These are phyloP conservation scores for Notechis scutatus DNA, from an alignment of 2,113 vertebrate genomes.

Conservation along the genomic window DNA sequence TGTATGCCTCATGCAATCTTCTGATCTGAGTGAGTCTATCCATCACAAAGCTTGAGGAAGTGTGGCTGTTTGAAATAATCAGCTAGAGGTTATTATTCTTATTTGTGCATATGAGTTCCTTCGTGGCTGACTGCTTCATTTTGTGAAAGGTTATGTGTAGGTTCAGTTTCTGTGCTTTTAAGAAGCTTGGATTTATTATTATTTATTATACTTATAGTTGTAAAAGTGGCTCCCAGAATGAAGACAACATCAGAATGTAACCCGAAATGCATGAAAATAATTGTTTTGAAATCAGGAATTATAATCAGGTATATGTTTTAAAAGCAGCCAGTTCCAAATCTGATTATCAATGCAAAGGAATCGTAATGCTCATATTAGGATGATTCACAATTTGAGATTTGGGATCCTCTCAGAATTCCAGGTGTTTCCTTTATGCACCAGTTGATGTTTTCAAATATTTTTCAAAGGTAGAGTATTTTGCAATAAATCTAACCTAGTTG, in stretches of 20 bases:
- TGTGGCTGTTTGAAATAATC: background rate
- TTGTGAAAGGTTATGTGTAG: background rate
- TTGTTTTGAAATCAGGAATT: background rate
- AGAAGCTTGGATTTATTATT: background rate
- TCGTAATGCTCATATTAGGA: background rate
- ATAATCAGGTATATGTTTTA: background rate
- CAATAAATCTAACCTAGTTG: background rate
- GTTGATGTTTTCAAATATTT: background rate
- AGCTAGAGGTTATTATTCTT: background rate
- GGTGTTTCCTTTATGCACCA: too few relatives aligned
- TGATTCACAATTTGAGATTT: background rate
- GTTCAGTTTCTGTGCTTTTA: background rate
- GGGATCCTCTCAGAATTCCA: background rate
- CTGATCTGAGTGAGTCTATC: background rate
- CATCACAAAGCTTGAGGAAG: background rate
- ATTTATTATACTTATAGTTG: background rate
- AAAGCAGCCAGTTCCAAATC: background rate
- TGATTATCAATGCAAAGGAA: background rate
- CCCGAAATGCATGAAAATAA: background rate
- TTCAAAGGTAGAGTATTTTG: background rate
- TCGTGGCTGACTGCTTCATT: background rate
- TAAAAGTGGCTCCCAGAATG: background rate
- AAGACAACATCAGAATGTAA: background rate
- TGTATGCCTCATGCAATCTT: background rate
- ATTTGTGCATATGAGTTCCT: background rate